Evolutionary conservation across 2,888 invertebrate genomes (phyloP).

Genomic region (Archips crataeganus): DNA sequence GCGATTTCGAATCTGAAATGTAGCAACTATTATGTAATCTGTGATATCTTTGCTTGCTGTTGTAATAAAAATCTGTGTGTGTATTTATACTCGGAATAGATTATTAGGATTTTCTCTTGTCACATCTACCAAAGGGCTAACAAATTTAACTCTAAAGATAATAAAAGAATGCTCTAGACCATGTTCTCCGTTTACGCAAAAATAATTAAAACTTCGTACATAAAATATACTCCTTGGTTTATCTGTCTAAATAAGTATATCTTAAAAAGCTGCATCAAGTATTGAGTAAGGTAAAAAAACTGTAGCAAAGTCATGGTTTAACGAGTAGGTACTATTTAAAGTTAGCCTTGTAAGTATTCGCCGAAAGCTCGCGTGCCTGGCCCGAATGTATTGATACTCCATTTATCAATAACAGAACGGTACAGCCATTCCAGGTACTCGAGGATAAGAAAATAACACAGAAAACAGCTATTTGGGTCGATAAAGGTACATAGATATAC

Average conservation of each 20-base stretch:
- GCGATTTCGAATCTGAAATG: too few species aligned
- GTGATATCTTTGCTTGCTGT: too few species aligned
- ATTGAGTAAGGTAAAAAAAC: background rate
- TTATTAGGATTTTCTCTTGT: too few species aligned
- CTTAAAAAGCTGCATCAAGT: background rate
- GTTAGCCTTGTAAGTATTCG: conserved; percentile 13
- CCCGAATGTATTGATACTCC: conserved; percentile 30
- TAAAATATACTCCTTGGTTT: too few species aligned
- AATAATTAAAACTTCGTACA: background rate
- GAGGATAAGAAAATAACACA: conserved; percentile 29
- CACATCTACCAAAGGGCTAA: too few species aligned
- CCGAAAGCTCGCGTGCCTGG: conserved; percentile 26
- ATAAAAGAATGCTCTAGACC: too few species aligned
- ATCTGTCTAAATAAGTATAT: too few species aligned
- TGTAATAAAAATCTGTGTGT: too few species aligned
- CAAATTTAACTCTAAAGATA: too few species aligned
- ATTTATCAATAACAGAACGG: conserved; percentile 32
- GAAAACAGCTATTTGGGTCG: conserved; percentile 14
- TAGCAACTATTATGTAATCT: too few species aligned
- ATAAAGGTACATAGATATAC: conserved; percentile 6
- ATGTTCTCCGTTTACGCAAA: too few species aligned
- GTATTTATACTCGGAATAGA: too few species aligned
- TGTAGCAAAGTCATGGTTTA: background rate
- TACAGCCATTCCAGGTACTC: conserved; percentile 30
- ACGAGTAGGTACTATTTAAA: background rate